These are phyloP conservation scores for Microtus montanus DNA, from an alignment of 2,113 vertebrate genomes.

Conservation along the genomic window DNA sequence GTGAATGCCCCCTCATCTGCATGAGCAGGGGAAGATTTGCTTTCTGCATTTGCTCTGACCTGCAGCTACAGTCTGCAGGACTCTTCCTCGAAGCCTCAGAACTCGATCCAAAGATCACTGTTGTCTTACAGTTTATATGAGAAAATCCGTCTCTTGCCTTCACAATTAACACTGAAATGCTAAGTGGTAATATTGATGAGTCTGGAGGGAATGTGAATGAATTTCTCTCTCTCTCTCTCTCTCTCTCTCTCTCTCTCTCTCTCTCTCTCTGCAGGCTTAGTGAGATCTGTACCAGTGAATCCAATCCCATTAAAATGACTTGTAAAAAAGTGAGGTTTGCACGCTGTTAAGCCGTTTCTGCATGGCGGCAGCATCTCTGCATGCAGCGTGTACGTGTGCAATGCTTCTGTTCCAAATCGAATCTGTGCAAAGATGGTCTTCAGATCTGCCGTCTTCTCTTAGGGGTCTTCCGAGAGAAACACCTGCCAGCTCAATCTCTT, in stretches of 20 bases:
- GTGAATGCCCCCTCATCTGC: conserved; percentile 42
- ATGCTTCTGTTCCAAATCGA: conserved; percentile 21
- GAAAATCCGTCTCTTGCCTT: conserved; percentile 57
- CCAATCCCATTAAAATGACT: conserved; percentile 70
- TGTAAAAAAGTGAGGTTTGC: conserved; percentile 66
- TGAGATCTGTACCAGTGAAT: conserved; percentile 64
- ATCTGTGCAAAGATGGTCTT: conserved; percentile 15
- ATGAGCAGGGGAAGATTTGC: conserved; percentile 1
- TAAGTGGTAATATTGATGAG: conserved; percentile 34
- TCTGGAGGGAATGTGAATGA: conserved; percentile 51
- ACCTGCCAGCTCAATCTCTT: conserved; percentile 65
- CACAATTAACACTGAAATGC: conserved; percentile 54
- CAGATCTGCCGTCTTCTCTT: conserved; percentile 34
- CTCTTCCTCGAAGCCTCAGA: conserved; percentile 50
- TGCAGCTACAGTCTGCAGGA: conserved; percentile 4
- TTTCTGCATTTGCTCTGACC: conserved; percentile 51
- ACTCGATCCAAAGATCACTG: conserved; percentile 35
- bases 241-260: conserved; percentile 1
- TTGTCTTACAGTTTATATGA: conserved; percentile 50
- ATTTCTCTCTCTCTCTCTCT: background rate
- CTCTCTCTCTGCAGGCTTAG: conserved; percentile 2
- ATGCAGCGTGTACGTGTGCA: background rate
- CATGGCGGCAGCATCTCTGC: conserved; percentile 5
- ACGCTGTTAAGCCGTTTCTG: conserved; percentile 66
- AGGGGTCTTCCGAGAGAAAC: conserved; percentile 57